Conservation (phyloP, 2,797 vertebrate species). For the Aldrovandia affinis region DNA sequence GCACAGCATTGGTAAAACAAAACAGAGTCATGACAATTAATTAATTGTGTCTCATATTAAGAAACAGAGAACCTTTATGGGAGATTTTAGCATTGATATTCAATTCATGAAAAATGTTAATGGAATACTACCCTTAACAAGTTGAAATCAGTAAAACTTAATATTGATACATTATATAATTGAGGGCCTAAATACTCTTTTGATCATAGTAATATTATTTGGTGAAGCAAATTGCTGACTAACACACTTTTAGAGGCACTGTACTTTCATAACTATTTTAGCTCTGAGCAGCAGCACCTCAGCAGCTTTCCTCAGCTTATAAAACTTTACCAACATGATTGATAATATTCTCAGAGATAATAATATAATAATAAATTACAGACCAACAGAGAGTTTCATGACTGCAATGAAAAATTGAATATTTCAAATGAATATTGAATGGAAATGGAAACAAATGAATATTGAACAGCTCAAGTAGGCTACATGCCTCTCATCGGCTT, state of each 20-base stretch:
- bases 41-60: too few species aligned
- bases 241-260: constrained; percentile 48
- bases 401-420: constrained; percentile 36
- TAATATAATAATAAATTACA: constrained; percentile 52
- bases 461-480: constrained; percentile 31
- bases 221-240: constrained; percentile 40
- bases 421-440: constrained; percentile 40
- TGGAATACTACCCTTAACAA: too few species aligned
- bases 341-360: constrained; percentile 47
- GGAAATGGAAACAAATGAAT: constrained; percentile 40
- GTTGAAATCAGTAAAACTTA: too few species aligned
- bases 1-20: too few species aligned
- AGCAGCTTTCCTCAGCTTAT: constrained; percentile 11
- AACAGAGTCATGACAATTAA: too few species aligned
- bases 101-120: too few species aligned
- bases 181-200: constrained; percentile 40
- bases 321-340: constrained; percentile 43
- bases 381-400: constrained; percentile 31
- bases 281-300: constrained; percentile 45
- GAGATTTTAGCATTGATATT: too few species aligned
- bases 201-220: constrained; percentile 52
- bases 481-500: constrained; percentile 39
- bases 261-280: constrained; percentile 49
- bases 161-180: too few species aligned
- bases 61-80: too few species aligned